Base-by-base conservation (phyloP, 2,113 vertebrate species). In the Xenopus borealis region DNA sequence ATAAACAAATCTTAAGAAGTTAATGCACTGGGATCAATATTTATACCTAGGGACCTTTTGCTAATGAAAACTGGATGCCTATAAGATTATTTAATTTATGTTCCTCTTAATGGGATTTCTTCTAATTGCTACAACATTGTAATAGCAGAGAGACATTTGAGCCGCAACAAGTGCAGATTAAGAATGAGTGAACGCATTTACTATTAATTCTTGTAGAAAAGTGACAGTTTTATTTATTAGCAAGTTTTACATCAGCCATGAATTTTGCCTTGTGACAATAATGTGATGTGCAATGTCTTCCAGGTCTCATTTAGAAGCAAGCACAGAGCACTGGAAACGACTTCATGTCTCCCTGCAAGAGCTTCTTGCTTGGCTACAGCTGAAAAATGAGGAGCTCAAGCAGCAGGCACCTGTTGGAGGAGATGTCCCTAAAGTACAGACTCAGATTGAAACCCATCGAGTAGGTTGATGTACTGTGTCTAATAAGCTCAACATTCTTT, bases 261-360 rank as follows among this genome's bases (percentile, higher is more conserved):
- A 70, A 64, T 59, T 77, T 77, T 77, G 59, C 63, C 30, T 64
- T 47, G 47, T 77, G 66, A 70, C 58, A 64, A 70, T 63, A 53
- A 70, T 77, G 58, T 63, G 14, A 77, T 70, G 50, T 61, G 62
- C 64, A 64, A 64, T 77, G 65, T 67, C 88, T 85, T 83, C 11
- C 80, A 98, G 97, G 82, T 93, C 94, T 59, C 94, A 96, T 80
- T 89, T 99, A 86, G 97, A 98, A 85, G 92, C 94, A n/a, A 95
- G 94, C 80, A 94, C 93, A 61, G 94, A 97, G 50, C 94, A 95
- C 52, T 97, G 97, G 97, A 98, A 95, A 85, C 88, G 91, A 77
- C 84, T 97, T 8, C 95, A 98, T 83, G 88, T 99, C 88, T 95
- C 94, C 71, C 93, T 99, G 75, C 96, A 98, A 85, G 96, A 98